Evolutionary conservation across 2,888 invertebrate genomes (phyloP), one percentile per base, ranked within the genome.

Genomic region (Ichneumoninae sp.): DNA sequence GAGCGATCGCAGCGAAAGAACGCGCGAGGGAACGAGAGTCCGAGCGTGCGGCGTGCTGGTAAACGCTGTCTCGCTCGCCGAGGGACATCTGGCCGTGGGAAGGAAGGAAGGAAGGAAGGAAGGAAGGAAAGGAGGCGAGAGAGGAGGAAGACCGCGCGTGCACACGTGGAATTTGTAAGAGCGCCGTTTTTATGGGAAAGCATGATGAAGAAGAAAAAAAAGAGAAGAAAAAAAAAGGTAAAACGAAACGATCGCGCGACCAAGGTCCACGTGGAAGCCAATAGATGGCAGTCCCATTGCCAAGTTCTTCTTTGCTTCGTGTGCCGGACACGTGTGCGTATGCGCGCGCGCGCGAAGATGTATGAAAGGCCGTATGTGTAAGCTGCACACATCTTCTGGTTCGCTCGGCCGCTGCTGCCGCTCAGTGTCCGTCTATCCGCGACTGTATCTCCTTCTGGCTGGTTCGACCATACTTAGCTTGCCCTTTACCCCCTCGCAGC

Each of bases 251-350:
- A 86, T 80, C 80, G 83, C 89, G 74, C 85, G 87, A 85, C 85
- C 78, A 76, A 82, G 91, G 93, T 93, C 89, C 92, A 83, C 30
- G 81, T 81, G 83, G 71, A 88, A 86, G 86, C 92, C 93, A 90
- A 92, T 90, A 93, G 93, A 93, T 93, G 93, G 93, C 93, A 88
- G 90, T 87, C 88, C 88, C 76, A 87, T 87, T 86, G 88, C 88
- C 87, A 90, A 90, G 66, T 83, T 76, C 75, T 63, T 65, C 47
- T 52, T 75, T 50, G 36, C 65, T 65, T 65, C 65, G 65, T 33
- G 50, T 33, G 65, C 30, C 65, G 33, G 33, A 50, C 2, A n/a
- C 65, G 60, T n/a, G 60, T 47, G 19, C 47, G 47, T 19, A 10
- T 36, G 30, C 6, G 60, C 44, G 19, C 47, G n/a, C 19, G 19